These are phyloP conservation scores for Hippocampus barbouri DNA, from an alignment of 2,113 vertebrate genomes.

Conservation along the genomic window DNA sequence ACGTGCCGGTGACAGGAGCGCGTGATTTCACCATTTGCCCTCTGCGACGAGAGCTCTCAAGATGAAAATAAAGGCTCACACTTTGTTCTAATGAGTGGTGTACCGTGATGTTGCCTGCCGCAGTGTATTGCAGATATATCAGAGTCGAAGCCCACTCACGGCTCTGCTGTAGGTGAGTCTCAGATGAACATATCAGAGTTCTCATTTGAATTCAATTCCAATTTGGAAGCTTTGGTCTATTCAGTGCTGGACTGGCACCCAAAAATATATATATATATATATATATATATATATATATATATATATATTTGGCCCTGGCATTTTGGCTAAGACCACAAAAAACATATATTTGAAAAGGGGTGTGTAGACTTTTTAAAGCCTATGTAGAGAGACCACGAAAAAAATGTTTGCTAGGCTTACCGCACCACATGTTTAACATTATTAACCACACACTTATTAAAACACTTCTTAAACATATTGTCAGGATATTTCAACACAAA, in stretches of 20 bases:
- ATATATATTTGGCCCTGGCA: no score
- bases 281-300: no score
- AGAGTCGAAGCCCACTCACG: conserved; percentile 35
- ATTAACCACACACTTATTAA: no score
- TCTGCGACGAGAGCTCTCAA: conserved; percentile 36
- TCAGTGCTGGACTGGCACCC: neutral
- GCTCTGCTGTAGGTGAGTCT: conserved; percentile 49
- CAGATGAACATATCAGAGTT: conserved; percentile 22
- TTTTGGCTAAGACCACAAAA: no score
- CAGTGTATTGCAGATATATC: conserved; percentile 35
- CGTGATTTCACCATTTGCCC: conserved; percentile 18
- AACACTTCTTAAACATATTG: no score
- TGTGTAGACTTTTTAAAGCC: no score
- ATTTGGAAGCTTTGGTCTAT: neutral
- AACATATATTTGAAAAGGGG: no score
- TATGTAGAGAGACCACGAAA: no score
- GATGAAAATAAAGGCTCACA: conserved; percentile 5
- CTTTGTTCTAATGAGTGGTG: conserved; percentile 7
- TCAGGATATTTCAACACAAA: no score
- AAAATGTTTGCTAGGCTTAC: no score
- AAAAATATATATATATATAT: no score
- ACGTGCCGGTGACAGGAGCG: conserved; percentile 35
- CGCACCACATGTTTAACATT: no score
- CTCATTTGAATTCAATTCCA: conserved; percentile 6
- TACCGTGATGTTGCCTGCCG: conserved; percentile 35